Percentiles rank a stretch among this genome's conserved stretches.
Conservation (phyloP, 2,888 invertebrate genomes). For the Chorisops tibialis region DNA sequence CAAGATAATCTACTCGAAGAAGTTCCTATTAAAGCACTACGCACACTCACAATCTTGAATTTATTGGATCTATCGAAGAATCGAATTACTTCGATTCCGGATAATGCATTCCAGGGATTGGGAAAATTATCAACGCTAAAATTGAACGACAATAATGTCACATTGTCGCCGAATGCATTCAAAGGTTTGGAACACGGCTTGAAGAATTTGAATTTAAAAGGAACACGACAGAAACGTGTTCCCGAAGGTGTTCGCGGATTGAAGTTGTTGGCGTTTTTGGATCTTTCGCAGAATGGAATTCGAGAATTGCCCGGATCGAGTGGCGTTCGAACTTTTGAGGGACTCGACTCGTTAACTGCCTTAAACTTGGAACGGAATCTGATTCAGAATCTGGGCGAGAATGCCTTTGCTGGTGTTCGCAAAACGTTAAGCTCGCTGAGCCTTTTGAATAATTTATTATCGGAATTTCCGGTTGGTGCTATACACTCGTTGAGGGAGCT, state of each 20-base stretch:
- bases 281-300: slow-evolving; percentile 84
- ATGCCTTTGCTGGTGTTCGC: slow-evolving; percentile 75
- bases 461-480: slow-evolving; percentile 81
- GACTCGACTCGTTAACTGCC: slow-evolving; percentile 77
- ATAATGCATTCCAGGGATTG: slow-evolving; percentile 71
- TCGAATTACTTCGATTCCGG: slow-evolving; percentile 67
- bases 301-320: slow-evolving; percentile 72
- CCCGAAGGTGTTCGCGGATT: slow-evolving; percentile 77
- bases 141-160: slow-evolving; percentile 82
- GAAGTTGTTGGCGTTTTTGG: slow-evolving; percentile 78
- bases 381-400: slow-evolving; percentile 70
- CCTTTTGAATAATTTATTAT: slow-evolving; percentile 80
- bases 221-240: slow-evolving; percentile 74
- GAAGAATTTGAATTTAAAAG: slow-evolving; percentile 87
- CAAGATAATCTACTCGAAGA: slow-evolving; percentile 77
- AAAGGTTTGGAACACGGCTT: slow-evolving; percentile 75
- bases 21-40: slow-evolving; percentile 72
- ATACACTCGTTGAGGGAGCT: slow-evolving; percentile 74
- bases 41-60: slow-evolving; percentile 65
- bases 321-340: slow-evolving; percentile 67
- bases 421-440: slow-evolving; percentile 83
- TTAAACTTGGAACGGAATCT: slow-evolving; percentile 77
- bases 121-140: slow-evolving; percentile 75
- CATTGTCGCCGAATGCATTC: slow-evolving; percentile 66
- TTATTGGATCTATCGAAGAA: slow-evolving; percentile 83